These are phyloP conservation scores for Sussaba pulchella DNA, from an alignment of 2,888 invertebrate species.

Conservation along the genomic window DNA sequence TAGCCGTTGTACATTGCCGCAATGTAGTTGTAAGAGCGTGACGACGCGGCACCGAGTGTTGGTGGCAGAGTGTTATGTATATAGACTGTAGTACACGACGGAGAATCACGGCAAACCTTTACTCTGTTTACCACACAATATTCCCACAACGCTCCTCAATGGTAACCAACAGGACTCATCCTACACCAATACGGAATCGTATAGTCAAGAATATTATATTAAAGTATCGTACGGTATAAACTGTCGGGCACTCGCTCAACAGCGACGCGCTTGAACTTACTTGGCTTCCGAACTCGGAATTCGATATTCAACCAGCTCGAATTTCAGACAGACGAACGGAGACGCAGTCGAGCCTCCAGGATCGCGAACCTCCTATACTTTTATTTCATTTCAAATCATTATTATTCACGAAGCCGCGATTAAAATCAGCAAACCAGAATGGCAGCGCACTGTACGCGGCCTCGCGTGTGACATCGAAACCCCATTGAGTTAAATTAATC, in stretches of 20 bases:
- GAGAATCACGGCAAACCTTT: conserved; percentile 17
- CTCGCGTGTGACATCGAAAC: too few relatives aligned
- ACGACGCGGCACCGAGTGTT: conserved; percentile 67
- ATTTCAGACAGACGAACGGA: conserved; percentile 35
- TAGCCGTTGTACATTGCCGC: conserved; percentile 63
- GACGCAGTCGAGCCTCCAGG: conserved; percentile 24
- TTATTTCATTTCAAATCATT: too few relatives aligned
- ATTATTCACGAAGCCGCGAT: too few relatives aligned
- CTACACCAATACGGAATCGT: not conserved
- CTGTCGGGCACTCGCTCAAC: conserved; percentile 25
- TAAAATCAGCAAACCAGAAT: too few relatives aligned
- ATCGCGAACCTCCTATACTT: too few relatives aligned
- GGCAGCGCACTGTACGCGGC: too few relatives aligned
- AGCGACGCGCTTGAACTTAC: conserved; percentile 36
- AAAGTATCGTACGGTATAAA: not conserved
- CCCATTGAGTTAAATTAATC: too few relatives aligned
- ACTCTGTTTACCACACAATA: not conserved
- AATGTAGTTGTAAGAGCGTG: conserved; percentile 75
- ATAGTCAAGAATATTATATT: not conserved
- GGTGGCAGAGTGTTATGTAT: conserved; percentile 4
- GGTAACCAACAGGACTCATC: not conserved
- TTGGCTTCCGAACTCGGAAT: conserved; percentile 56
- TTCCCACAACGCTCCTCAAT: not conserved
- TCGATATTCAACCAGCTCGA: conserved; percentile 40
- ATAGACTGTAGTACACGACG: not conserved